Base-by-base conservation (phyloP, 1,140 invertebrate genomes). In the Penaeus chinensis region DNA sequence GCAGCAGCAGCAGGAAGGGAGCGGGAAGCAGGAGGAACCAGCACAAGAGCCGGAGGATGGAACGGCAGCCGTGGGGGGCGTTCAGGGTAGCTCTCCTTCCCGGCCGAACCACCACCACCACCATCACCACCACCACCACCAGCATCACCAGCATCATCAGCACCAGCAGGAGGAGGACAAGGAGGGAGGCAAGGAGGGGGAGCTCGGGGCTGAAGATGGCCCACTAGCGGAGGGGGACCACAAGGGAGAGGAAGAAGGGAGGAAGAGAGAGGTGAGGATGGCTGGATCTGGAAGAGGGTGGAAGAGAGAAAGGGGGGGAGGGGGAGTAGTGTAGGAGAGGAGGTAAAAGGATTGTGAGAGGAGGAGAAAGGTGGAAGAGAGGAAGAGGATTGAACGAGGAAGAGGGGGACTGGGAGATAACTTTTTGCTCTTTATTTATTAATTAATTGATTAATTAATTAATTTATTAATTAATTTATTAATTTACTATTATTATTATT, bases 221-320 rank as follows among this genome's bases (percentile, higher is more conserved):
- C 7, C 19, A 8, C 32, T 8, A 4, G 24, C 69, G 22, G 81
- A 69, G 2, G 24, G 37, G 22, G 81, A 82, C 65, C 27, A 27
- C 47, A 76, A 47, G 62, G 54, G 61, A 22, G 69, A 74, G 19
- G 69, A 54, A 54, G 37, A 84, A 47, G 76, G 20, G 18, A 54
- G 62, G 63, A 74, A 71, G 71, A 27, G 47, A 84, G 69, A 84
- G 69, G 54, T 47, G 65, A 83, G 47, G 27, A 27, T 27, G 54
- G 20, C 20, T 66, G 76, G 3, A 81, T 82, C 0, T 54, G 54
- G 54, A 16, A 54, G 16, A 16, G 54, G 16, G 0, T 54, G 54
- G 16, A 54, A 54, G 10, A 54, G 54, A 1, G 2, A 16, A 3
- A 5, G 47, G 47, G 32, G 32, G 2, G 32, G 20, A 61, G 37